Conservation (phyloP, 2,797 vertebrate species). For the Lacerta agilis region DNA sequence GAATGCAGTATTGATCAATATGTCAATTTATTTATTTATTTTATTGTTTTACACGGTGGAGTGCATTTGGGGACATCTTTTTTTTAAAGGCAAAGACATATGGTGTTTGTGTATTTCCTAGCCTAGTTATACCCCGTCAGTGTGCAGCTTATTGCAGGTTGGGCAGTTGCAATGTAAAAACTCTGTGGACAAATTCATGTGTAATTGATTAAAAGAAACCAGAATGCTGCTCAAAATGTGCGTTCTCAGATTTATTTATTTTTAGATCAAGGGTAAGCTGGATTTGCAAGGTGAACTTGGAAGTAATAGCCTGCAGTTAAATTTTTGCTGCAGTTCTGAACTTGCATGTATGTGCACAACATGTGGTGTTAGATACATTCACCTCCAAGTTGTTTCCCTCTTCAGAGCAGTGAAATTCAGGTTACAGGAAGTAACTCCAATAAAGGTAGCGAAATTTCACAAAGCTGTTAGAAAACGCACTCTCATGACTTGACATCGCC, state of each 20-base stretch:
- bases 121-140: not conserved
- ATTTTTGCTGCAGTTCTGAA: too few species aligned
- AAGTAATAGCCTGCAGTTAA: not conserved
- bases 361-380: not conserved
- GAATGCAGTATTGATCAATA: slow-evolving; percentile 6
- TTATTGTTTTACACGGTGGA: not conserved
- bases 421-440: not conserved
- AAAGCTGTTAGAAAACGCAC: not conserved
- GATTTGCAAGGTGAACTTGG: not conserved
- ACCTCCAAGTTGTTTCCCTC: not conserved
- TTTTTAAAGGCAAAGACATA: too few species aligned
- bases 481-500: not conserved
- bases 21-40: not conserved
- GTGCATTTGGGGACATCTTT: not conserved
- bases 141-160: not conserved
- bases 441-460: not conserved
- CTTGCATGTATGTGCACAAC: not conserved
- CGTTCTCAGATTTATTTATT: not conserved
- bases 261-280: not conserved
- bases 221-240: not conserved
- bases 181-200: not conserved
- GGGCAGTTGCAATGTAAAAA: not conserved
- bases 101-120: not conserved
- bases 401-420: not conserved
- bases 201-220: not conserved